A percentile compares a stretch with the other conserved stretches of the same genome.
phyloP scores from a whole-genome alignment of 2,888 invertebrate species.

The Idaea dimidiata region DNA sequence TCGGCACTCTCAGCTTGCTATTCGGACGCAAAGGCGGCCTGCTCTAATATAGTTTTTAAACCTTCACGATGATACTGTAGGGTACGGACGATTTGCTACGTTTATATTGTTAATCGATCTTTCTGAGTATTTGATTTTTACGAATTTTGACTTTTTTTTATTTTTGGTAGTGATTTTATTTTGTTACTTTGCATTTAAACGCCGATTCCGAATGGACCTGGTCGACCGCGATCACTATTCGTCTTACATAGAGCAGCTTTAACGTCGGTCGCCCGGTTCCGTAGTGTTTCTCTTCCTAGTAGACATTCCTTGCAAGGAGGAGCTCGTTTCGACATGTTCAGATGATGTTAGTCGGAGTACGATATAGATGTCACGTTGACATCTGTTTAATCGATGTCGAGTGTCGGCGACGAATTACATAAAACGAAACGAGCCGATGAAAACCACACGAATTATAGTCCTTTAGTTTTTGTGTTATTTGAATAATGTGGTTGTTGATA shows the following conservation, averaged over 20 bases:
- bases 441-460: constrained; percentile 33
- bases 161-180: constrained; percentile 50
- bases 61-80: constrained; percentile 26
- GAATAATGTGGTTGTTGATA: constrained; percentile 29
- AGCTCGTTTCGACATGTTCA: constrained; percentile 21
- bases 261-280: constrained; percentile 21
- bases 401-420: background rate
- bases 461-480: constrained; percentile 24
- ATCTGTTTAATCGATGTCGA: constrained; percentile 10
- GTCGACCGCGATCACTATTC: constrained; percentile 23
- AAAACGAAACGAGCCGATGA: constrained; percentile 29
- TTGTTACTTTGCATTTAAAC: constrained; percentile 65
- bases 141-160: constrained; percentile 60
- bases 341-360: constrained; percentile 16
- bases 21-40: constrained; percentile 93
- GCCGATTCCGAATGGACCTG: constrained; percentile 26
- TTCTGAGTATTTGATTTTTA: constrained; percentile 36
- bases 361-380: too few relatives aligned
- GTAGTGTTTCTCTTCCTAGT: constrained; percentile 17
- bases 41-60: constrained; percentile 57
- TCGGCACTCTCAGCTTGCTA: constrained; percentile 89
- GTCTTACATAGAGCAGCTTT: constrained; percentile 27
- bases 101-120: constrained; percentile 33
- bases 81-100: constrained; percentile 24
- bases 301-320: constrained; percentile 31